Conservation (phyloP, 2,888 invertebrate genomes). For the Prosopocoilus inquinatus region DNA sequence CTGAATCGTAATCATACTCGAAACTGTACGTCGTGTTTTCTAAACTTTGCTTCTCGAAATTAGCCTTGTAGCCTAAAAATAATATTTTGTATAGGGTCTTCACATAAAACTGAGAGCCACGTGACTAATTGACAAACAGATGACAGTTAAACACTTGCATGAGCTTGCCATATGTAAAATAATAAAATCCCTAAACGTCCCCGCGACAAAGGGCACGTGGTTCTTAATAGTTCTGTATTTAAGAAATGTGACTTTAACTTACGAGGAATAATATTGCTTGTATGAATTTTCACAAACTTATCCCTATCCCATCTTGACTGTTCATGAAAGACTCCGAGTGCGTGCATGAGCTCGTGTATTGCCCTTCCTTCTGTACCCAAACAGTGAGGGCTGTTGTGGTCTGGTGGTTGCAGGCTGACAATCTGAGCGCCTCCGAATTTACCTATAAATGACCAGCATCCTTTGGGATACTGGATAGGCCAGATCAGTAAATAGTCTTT, state of each 20-base stretch:
- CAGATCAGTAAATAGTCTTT: slow-evolving; percentile 65
- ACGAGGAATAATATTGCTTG: slow-evolving; percentile 67
- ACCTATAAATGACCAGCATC: slow-evolving; percentile 78
- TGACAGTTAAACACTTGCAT: not conserved
- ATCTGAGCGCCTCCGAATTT: slow-evolving; percentile 71
- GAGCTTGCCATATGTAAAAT: no score
- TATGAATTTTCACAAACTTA: slow-evolving; percentile 65
- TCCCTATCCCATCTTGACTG: slow-evolving; percentile 75
- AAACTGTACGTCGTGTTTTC: slow-evolving; percentile 65
- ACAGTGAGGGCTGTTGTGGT: slow-evolving; percentile 61
- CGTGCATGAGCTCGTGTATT: slow-evolving; percentile 80
- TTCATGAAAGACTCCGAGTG: slow-evolving; percentile 79
- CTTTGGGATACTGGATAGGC: slow-evolving; percentile 64
- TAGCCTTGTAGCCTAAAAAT: slow-evolving; percentile 55
- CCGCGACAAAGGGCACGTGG: no score
- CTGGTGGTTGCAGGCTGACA: slow-evolving; percentile 66
- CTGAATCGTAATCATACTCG: slow-evolving; percentile 74
- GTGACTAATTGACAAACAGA: not conserved
- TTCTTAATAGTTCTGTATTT: no score
- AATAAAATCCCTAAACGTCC: no score
- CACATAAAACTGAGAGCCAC: no score
- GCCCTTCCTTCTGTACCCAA: slow-evolving; percentile 68
- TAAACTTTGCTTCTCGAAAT: slow-evolving; percentile 64
- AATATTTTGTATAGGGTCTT: no score
- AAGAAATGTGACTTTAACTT: no score